A percentile compares a stretch with the other conserved stretches of the same genome.
Evolutionary conservation across 1,140 invertebrate genomes (phyloP).

Genomic region (Drosophila ohnishii): DNA sequence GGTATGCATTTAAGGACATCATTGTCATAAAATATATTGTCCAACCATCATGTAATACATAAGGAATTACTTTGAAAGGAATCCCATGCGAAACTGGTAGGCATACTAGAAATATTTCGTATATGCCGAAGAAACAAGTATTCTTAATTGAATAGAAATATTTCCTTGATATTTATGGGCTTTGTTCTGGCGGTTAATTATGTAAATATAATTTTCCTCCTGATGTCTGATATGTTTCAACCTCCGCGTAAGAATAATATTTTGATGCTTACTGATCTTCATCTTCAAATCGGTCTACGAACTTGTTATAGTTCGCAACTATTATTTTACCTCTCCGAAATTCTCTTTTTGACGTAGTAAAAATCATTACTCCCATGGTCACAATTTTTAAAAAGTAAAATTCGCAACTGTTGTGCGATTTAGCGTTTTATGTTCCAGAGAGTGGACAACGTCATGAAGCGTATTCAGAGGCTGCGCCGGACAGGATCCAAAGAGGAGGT

Average conservation of each 20-base stretch:
- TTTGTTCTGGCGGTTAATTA: too few species aligned
- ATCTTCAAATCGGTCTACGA: neutral
- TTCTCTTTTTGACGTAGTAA: neutral
- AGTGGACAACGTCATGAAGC: slow-evolving; percentile 56
- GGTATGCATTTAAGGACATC: neutral
- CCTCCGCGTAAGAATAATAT: too few species aligned
- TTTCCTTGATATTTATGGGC: too few species aligned
- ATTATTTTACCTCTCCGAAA: neutral
- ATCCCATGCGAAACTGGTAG: too few species aligned
- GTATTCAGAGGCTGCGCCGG: slow-evolving; percentile 56
- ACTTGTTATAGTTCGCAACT: neutral
- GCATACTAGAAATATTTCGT: neutral
- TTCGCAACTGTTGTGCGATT: neutral
- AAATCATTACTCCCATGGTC: neutral
- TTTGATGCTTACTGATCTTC: neutral
- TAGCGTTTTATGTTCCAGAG: slow-evolving; percentile 2
- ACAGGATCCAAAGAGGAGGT: slow-evolving; percentile 5
- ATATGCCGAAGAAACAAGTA: too few species aligned
- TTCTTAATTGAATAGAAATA: too few species aligned
- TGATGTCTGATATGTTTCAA: too few species aligned
- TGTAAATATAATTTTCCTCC: too few species aligned
- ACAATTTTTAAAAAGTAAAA: neutral
- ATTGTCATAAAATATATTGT: too few species aligned
- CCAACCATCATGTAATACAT: too few species aligned
- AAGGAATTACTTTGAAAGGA: too few species aligned